Conservation (phyloP, 2,888 invertebrate genomes). For the Lithophane ornitopus region DNA sequence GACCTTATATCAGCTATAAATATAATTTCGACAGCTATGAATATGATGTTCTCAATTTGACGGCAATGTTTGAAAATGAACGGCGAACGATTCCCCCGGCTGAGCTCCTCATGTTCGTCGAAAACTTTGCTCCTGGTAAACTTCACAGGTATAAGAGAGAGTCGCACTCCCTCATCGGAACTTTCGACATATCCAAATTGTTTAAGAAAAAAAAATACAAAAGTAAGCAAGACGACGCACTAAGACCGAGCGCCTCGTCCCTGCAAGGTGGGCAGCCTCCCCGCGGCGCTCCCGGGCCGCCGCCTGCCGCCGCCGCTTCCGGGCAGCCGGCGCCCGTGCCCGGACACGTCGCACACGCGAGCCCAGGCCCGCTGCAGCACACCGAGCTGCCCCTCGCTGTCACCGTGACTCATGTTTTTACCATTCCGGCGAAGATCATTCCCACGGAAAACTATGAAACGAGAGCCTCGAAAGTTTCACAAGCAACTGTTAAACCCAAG, state of each 20-base stretch:
- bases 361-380: not conserved
- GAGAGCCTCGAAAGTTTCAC: not conserved
- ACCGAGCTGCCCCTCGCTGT: not conserved
- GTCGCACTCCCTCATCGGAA: slow-evolving; percentile 79
- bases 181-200: slow-evolving; percentile 82
- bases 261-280: slow-evolving; percentile 58
- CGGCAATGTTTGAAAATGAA: slow-evolving; percentile 20
- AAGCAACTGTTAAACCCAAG: slow-evolving; percentile 31
- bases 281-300: not conserved
- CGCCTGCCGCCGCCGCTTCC: not conserved
- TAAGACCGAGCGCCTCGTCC: slow-evolving; percentile 72
- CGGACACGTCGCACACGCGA: not conserved
- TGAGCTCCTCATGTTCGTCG: slow-evolving; percentile 32
- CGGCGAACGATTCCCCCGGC: not conserved
- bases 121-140: slow-evolving; percentile 28
- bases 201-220: slow-evolving; percentile 75
- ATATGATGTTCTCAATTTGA: slow-evolving; percentile 46
- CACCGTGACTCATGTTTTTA: slow-evolving; percentile 16
- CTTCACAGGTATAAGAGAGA: slow-evolving; percentile 67
- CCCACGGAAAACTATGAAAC: slow-evolving; percentile 51
- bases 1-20: not conserved
- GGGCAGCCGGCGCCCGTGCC: not conserved
- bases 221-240: slow-evolving; percentile 53
- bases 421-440: slow-evolving; percentile 47
- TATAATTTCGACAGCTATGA: slow-evolving; percentile 25